A percentile compares a stretch with the other conserved stretches of the same genome.
These are phyloP conservation scores for Formicarius rufipectus DNA, from an alignment of 2,113 vertebrate genomes.

Conservation along the genomic window DNA sequence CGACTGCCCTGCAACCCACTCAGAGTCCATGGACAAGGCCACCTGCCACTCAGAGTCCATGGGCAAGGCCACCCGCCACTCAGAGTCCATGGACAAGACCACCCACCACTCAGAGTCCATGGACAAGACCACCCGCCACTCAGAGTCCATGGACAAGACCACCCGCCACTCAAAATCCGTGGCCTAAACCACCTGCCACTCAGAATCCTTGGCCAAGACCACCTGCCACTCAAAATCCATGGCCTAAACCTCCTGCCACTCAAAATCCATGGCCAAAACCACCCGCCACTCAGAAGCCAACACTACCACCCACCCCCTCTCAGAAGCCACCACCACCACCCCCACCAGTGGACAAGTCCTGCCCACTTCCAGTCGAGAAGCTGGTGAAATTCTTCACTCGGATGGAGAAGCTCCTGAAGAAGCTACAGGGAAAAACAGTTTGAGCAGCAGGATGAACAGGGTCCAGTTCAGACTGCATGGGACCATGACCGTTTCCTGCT, in stretches of 20 bases:
- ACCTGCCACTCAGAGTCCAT: no score
- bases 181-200: not conserved
- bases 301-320: not conserved
- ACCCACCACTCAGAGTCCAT: no score
- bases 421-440: fast-evolving
- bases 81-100: not conserved
- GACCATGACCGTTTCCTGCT: fast-evolving
- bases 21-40: not conserved
- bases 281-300: not conserved
- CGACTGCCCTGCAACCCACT: fast-evolving
- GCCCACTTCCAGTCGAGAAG: not conserved
- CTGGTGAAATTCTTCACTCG: not conserved
- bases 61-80: no score
- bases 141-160: no score
- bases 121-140: no score
- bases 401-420: not conserved
- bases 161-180: not conserved
- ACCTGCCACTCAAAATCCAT: not conserved
- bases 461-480: not conserved
- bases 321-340: not conserved
- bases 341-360: fast-evolving
- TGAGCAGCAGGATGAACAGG: not conserved
- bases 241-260: not conserved
- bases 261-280: fast-evolving
- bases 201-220: not conserved